Evolutionary conservation across 2,797 vertebrate species (phyloP).

Genomic region (Lerista edwardsae): DNA sequence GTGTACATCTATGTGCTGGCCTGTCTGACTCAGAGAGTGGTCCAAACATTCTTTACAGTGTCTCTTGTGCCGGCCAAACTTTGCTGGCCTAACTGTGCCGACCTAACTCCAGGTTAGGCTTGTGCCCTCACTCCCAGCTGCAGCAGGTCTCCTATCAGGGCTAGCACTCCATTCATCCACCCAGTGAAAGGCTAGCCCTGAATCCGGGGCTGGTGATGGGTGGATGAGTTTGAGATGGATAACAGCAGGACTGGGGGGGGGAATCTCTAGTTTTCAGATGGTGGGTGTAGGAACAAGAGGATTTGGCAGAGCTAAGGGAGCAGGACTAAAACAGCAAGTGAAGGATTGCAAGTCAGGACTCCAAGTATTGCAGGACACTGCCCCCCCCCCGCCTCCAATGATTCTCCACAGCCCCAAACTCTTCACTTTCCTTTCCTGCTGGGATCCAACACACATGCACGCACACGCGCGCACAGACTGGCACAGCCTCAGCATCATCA

Average conservation of each 20-base stretch:
- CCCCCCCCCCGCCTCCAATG: background rate
- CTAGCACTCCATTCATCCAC: background rate
- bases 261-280: background rate
- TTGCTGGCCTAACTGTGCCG: no score
- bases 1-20: no score
- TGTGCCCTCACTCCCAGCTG: background rate
- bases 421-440: conserved; percentile 12
- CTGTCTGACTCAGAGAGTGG: no score
- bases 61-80: no score
- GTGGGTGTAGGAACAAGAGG: background rate
- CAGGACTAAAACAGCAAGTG: background rate
- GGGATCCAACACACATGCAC: conserved; percentile 29
- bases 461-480: conserved; percentile 2
- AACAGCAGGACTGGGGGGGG: background rate
- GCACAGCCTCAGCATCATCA: background rate
- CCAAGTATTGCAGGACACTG: background rate
- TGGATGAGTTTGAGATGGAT: background rate
- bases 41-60: no score
- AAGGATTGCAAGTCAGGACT: background rate
- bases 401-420: background rate
- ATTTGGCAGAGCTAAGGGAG: background rate
- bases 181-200: background rate
- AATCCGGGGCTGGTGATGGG: background rate
- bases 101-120: no score
- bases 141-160: background rate